Evolutionary conservation across 2,888 invertebrate species (phyloP).

Genomic region (Heliconius hortense): DNA sequence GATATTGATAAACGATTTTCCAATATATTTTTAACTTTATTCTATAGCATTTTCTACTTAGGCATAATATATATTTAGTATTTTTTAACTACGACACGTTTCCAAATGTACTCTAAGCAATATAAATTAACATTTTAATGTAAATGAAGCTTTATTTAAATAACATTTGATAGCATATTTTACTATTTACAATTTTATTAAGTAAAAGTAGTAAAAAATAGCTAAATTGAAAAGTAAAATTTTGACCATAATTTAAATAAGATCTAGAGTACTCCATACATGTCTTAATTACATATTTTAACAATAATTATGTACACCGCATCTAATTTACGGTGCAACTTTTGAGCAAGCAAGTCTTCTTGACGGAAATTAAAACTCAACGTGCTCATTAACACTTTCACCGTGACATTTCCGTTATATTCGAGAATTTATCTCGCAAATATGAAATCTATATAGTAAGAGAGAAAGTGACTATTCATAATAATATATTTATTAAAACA

Average conservation of each 20-base stretch:
- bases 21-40: background rate
- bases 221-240: slow-evolving; percentile 12
- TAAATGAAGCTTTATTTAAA: background rate
- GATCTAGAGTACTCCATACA: background rate
- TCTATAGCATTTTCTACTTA: background rate
- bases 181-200: background rate
- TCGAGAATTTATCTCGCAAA: slow-evolving; percentile 62
- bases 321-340: slow-evolving; percentile 46
- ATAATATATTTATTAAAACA: slow-evolving; percentile 27
- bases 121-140: background rate
- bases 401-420: slow-evolving; percentile 67
- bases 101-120: background rate
- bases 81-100: background rate
- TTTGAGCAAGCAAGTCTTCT: slow-evolving; percentile 49
- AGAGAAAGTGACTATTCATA: slow-evolving; percentile 53
- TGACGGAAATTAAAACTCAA: slow-evolving; percentile 70
- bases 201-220: background rate
- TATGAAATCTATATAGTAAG: slow-evolving; percentile 57
- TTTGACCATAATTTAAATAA: background rate
- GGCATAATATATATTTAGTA: background rate
- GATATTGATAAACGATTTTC: background rate
- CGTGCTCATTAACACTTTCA: slow-evolving; percentile 74
- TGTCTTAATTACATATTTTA: slow-evolving; percentile 29
- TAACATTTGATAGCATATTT: background rate
- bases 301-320: slow-evolving; percentile 31